phyloP scores from a whole-genome alignment of 2,797 vertebrate species.

The Masticophis lateralis region DNA sequence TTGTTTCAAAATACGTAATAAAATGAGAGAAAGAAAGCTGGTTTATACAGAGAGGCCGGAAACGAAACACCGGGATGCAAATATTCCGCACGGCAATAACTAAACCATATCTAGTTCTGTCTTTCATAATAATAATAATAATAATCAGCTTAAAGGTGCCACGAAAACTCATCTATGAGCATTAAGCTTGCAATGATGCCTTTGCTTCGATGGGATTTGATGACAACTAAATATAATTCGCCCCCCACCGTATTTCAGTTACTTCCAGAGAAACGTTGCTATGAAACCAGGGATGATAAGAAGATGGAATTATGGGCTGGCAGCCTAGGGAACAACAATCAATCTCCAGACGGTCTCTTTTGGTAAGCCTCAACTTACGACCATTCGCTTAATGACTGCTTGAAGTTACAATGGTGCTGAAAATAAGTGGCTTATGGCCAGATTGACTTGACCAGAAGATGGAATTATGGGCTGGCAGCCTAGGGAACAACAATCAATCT shows the following conservation, averaged over 20 bases:
- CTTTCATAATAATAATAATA: neutral
- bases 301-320: neutral
- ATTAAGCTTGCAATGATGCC: neutral
- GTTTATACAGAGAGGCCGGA: neutral
- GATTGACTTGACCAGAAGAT: no score
- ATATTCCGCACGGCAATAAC: neutral
- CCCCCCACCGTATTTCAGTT: neutral
- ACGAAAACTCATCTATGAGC: no score
- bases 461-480: neutral
- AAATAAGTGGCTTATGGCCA: no score
- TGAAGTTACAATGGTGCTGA: no score
- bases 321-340: neutral
- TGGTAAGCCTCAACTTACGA: no score
- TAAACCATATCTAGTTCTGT: no score
- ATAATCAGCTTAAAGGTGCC: no score
- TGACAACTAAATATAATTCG: neutral
- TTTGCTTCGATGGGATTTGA: neutral
- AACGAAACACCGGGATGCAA: neutral
- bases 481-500: neutral
- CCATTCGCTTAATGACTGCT: no score
- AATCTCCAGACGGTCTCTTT: neutral
- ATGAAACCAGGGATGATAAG: neutral
- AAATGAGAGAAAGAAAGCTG: neutral
- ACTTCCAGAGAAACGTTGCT: neutral
- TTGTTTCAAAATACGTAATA: neutral